A percentile compares a stretch with the other conserved stretches of the same genome.
These are phyloP conservation scores for Eupleurogrammus muticus DNA, from an alignment of 2,797 vertebrate species.

Conservation along the genomic window DNA sequence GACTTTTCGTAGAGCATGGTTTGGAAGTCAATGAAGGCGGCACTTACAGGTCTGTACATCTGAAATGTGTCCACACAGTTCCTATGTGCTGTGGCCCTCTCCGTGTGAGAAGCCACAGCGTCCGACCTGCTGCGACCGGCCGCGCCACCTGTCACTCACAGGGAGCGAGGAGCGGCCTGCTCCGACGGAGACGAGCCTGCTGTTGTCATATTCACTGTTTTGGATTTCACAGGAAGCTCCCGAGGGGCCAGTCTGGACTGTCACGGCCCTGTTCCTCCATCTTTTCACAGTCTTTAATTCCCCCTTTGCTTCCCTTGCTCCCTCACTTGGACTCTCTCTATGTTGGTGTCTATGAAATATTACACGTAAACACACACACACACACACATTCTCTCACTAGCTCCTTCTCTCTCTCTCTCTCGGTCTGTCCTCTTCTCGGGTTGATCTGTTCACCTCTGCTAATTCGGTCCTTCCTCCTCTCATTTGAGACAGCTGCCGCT, in stretches of 20 bases:
- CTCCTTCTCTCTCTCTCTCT: conserved; percentile 2
- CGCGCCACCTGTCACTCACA: conserved; percentile 57
- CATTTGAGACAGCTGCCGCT: conserved; percentile 49
- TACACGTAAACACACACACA: background rate
- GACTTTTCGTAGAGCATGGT: conserved; percentile 79
- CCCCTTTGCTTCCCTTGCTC: conserved; percentile 24
- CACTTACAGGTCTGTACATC: conserved; percentile 39
- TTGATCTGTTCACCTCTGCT: conserved; percentile 37
- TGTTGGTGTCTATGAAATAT: conserved; percentile 10
- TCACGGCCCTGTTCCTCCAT: conserved; percentile 7
- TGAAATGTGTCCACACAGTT: conserved; percentile 49
- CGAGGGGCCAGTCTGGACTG: conserved; percentile 41
- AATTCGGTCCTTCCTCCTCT: conserved; percentile 26
- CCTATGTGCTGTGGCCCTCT: conserved; percentile 36
- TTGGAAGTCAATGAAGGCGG: conserved; percentile 48
- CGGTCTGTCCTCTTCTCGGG: conserved; percentile 33
- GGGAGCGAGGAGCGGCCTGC: conserved; percentile 51
- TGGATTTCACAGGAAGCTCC: conserved; percentile 74
- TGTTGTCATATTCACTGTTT: conserved; percentile 71
- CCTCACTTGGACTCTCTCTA: conserved; percentile 15
- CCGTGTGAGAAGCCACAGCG: conserved; percentile 52
- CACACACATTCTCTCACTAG: conserved; percentile 1
- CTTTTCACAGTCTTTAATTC: conserved; percentile 35
- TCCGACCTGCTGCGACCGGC: conserved; percentile 43
- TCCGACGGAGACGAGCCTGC: conserved; percentile 52